Evolutionary conservation across 2,888 invertebrate genomes (phyloP), one percentile per base, ranked within the genome.

Genomic region (Myathropa florea): DNA sequence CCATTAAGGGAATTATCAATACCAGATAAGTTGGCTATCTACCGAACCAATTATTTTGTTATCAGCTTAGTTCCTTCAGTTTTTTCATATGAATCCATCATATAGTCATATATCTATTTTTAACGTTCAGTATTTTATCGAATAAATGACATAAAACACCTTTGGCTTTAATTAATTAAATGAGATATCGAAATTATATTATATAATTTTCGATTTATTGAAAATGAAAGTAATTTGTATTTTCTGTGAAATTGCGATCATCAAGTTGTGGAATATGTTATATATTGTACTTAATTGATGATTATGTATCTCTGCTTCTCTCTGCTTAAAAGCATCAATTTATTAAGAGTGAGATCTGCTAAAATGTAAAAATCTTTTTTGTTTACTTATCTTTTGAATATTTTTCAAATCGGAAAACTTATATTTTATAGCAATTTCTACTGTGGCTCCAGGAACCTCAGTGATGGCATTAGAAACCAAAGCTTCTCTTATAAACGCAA

Each of bases 401-500:
- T 33, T n/a, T 39, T 39, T 39, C n/a, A 39, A 39, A 39, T 39
- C n/a, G 39, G n/a, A 39, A 39, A 4, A 39, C n/a, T 39, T 39
- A 14, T 39, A 39, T 39, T 39, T 39, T 39, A 39, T 39, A 39
- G 39, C n/a, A 46, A 18, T 12, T 33, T 33, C 12, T 33, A 0
- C 33, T 10, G 33, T 33, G 33, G 10, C 46, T 18, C 7, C 18
- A 46, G 46, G 18, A 18, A 46, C 46, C 46, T 18, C n/a, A 46
- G 18, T 46, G 46, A 18, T 46, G 46, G 46, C 46, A 46, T 18
- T 18, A 46, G 46, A 46, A 7, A 46, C 46, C 18, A 46, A 46
- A 7, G 46, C 46, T 12, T 33, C 33, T 46, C 7, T 46, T 75
- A 21, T 60, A 28, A 65, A 53, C 28, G 53, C 70, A 21, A 80